Evolutionary conservation across 1,140 invertebrate genomes (phyloP).

Genomic region (Brachionus rubens): DNA sequence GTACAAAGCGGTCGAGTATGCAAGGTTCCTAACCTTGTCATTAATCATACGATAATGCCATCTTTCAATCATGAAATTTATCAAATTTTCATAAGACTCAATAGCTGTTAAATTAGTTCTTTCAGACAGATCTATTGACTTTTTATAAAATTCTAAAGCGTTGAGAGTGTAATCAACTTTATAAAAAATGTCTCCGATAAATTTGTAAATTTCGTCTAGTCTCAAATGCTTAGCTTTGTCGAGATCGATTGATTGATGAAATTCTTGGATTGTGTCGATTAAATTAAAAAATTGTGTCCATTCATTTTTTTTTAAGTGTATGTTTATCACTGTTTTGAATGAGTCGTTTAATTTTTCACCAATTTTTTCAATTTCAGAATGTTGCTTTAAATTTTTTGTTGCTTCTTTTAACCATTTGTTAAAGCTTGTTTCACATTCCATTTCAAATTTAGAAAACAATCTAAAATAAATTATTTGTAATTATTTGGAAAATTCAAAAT

Average conservation of each 20-base stretch:
- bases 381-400: neutral
- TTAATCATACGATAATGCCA: conserved; percentile 45
- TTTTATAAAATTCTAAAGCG: neutral
- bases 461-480: too few relatives aligned
- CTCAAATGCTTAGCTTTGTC: neutral
- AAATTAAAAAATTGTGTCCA: conserved; percentile 26
- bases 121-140: neutral
- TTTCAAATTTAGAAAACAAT: too few relatives aligned
- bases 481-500: neutral
- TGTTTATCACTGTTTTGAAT: neutral
- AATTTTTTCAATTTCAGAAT: neutral
- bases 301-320: neutral
- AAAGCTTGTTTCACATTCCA: neutral
- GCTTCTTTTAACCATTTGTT: neutral
- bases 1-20: conserved; percentile 21
- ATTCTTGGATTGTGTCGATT: conserved; percentile 4
- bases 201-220: conserved; percentile 25
- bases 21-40: conserved; percentile 14
- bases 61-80: conserved; percentile 18
- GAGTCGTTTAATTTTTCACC: neutral
- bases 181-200: conserved; percentile 21
- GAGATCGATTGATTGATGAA: neutral
- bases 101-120: neutral
- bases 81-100: conserved; percentile 37
- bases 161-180: neutral